A percentile compares a stretch with the other conserved stretches of the same genome.
Evolutionary conservation across 2,113 vertebrate species (phyloP).

Genomic region (Rhynchopsitta pachyrhyncha): DNA sequence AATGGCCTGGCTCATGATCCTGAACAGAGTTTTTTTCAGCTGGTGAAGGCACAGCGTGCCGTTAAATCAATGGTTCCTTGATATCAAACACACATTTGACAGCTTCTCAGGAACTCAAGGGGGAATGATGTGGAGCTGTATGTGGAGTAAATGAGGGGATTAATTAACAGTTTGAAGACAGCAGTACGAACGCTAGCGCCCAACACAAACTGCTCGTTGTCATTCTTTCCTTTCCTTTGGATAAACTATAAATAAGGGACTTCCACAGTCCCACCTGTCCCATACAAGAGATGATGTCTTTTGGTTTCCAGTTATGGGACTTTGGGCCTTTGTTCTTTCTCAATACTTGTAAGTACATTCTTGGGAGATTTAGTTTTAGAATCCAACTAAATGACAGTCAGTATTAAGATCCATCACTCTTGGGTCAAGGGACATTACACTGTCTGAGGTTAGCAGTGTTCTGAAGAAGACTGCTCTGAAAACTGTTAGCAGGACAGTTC

Average conservation of each 20-base stretch:
- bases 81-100: not conserved
- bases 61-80: constrained; percentile 11
- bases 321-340: not conserved
- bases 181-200: not conserved
- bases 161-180: constrained; percentile 5
- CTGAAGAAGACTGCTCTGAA: not conserved
- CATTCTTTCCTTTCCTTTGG: not conserved
- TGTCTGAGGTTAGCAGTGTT: not conserved
- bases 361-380: not conserved
- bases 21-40: not conserved
- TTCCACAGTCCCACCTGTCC: not conserved
- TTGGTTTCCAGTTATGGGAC: not conserved
- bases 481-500: fast-evolving
- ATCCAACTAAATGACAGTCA: fast-evolving
- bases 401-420: fast-evolving
- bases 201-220: not conserved
- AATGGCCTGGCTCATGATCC: not conserved
- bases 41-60: not conserved
- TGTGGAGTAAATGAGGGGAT: not conserved
- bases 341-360: not conserved
- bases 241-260: not conserved
- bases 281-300: fast-evolving
- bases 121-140: not conserved
- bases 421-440: not conserved
- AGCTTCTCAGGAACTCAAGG: not conserved